Evolutionary conservation across 2,113 vertebrate species (phyloP).

Genomic region (Xenopus borealis): DNA sequence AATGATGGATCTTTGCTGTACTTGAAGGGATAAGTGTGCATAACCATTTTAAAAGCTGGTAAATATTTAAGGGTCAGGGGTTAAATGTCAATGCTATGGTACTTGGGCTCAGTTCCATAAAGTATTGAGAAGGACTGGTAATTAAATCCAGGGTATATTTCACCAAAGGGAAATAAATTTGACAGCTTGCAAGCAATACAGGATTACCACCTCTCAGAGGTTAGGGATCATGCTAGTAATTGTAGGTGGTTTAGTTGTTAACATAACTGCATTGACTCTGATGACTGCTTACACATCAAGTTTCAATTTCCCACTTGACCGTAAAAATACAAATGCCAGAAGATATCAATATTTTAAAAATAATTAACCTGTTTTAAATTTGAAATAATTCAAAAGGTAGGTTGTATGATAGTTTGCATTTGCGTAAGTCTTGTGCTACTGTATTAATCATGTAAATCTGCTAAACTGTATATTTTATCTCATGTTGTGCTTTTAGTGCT

Average conservation of each 20-base stretch:
- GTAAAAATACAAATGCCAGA: background rate
- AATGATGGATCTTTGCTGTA: conserved; percentile 75
- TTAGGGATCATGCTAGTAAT: conserved; percentile 68
- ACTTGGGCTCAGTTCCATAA: conserved; percentile 73
- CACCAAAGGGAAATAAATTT: conserved; percentile 85
- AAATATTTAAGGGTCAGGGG: conserved; percentile 83
- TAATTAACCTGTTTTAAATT: background rate
- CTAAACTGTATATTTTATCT: too few species aligned
- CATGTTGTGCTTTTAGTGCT: too few species aligned
- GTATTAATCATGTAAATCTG: too few species aligned
- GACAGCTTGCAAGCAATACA: conserved; percentile 83
- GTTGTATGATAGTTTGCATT: too few species aligned
- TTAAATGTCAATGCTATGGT: conserved; percentile 87
- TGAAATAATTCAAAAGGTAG: too few species aligned
- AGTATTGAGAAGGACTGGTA: conserved; percentile 77
- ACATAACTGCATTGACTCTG: conserved; percentile 58
- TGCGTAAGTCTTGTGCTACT: too few species aligned
- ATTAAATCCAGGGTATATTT: conserved; percentile 85
- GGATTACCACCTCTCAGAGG: conserved; percentile 87
- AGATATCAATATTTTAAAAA: conserved; percentile 43
- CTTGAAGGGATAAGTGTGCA: conserved; percentile 89
- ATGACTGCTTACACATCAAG: conserved; percentile 55
- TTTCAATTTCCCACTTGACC: conserved; percentile 48
- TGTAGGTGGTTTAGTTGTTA: conserved; percentile 71
- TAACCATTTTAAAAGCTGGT: conserved; percentile 86